phyloP scores from a whole-genome alignment of 1,140 invertebrate genomes.

The Trichomalopsis sarcophagae region DNA sequence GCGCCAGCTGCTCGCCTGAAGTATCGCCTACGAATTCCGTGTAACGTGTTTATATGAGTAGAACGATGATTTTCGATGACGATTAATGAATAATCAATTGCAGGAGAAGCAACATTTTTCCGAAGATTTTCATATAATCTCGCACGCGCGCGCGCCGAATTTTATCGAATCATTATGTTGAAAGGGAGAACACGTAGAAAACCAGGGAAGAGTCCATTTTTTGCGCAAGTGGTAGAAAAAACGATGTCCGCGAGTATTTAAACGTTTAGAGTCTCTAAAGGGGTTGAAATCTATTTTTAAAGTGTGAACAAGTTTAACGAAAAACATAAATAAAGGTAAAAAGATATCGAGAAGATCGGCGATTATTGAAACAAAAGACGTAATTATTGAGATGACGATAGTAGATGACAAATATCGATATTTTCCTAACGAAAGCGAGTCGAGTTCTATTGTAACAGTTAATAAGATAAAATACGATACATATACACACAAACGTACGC shows the following conservation, averaged over 20 bases:
- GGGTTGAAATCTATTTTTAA: slow-evolving; percentile 73
- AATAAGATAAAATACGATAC: slow-evolving; percentile 41
- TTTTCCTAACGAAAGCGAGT: slow-evolving; percentile 71
- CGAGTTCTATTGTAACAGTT: slow-evolving; percentile 48
- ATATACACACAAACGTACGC: slow-evolving; percentile 47
- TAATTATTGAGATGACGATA: slow-evolving; percentile 51
- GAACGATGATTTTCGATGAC: slow-evolving; percentile 5
- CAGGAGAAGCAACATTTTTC: slow-evolving; percentile 9
- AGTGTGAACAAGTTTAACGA: slow-evolving; percentile 64
- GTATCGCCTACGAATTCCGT: background rate
- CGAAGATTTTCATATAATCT: slow-evolving; percentile 37
- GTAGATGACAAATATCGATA: slow-evolving; percentile 60
- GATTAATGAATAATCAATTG: slow-evolving; percentile 19
- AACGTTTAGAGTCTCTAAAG: slow-evolving; percentile 65
- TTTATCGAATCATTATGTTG: slow-evolving; percentile 39
- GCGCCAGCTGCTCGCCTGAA: background rate
- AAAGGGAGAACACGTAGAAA: background rate
- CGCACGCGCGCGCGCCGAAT: slow-evolving; percentile 40
- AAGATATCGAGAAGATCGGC: slow-evolving; percentile 41
- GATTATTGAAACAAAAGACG: slow-evolving; percentile 46
- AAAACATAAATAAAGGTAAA: slow-evolving; percentile 55
- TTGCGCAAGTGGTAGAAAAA: slow-evolving; percentile 7
- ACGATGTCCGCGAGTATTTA: slow-evolving; percentile 40
- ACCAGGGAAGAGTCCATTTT: slow-evolving; percentile 39
- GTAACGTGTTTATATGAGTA: background rate